Conservation (phyloP, 2,113 vertebrate species). For the Indicator maculatus region DNA sequence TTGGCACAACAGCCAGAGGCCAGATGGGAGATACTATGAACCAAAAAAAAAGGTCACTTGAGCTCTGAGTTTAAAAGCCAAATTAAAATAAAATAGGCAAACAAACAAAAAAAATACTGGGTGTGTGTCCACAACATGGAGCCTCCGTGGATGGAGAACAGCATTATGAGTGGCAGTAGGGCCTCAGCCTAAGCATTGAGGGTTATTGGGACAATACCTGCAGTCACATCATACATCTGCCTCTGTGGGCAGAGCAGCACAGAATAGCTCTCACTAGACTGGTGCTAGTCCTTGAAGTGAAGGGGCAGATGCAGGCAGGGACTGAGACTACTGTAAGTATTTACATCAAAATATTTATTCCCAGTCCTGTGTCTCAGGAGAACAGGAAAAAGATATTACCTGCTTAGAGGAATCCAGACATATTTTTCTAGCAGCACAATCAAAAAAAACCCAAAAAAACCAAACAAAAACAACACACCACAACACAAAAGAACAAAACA, state of each 20-base stretch:
- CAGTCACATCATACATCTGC: background rate
- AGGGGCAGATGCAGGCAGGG: background rate
- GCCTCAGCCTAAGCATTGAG: background rate
- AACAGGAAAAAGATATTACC: background rate
- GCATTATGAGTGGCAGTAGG: background rate
- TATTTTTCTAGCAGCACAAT: background rate
- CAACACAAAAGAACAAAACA: background rate
- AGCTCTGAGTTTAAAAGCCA: background rate
- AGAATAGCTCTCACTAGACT: background rate
- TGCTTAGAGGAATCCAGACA: background rate
- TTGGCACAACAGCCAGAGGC: background rate
- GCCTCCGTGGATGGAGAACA: background rate
- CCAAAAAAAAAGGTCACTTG: background rate
- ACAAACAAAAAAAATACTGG: background rate
- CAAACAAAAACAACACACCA: background rate
- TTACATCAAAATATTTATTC: background rate
- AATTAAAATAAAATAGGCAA: background rate
- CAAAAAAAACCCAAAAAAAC: background rate
- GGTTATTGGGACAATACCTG: background rate
- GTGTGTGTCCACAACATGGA: background rate
- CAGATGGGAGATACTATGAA: background rate
- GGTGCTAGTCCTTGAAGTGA: background rate
- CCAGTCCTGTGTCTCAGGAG: background rate
- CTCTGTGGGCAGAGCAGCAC: background rate
- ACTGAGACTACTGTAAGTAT: background rate